These are phyloP conservation scores for Apodemus agrarius DNA, from an alignment of 2,797 vertebrate genomes.

Conservation along the genomic window DNA sequence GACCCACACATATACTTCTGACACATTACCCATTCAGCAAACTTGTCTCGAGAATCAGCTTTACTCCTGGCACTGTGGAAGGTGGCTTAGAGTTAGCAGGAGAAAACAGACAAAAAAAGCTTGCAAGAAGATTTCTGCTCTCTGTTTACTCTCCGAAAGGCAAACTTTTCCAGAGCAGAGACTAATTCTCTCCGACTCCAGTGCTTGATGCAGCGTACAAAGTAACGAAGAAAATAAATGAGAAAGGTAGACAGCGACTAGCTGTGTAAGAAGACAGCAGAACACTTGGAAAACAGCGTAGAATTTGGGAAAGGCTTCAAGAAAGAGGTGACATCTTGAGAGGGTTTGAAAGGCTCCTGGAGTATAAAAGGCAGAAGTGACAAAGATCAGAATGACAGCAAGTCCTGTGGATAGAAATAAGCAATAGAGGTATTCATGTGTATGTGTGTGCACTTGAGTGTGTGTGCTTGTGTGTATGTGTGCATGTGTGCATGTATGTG, in stretches of 20 bases:
- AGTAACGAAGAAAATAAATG: background rate
- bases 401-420: background rate
- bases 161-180: background rate
- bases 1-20: background rate
- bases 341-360: background rate
- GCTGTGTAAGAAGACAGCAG: background rate
- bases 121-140: background rate
- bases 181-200: background rate
- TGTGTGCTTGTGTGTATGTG: background rate
- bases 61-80: background rate
- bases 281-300: background rate
- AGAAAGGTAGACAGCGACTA: background rate
- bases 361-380: background rate
- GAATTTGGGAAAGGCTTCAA: background rate
- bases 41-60: background rate
- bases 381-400: too few species aligned
- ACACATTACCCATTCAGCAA: background rate
- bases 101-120: background rate
- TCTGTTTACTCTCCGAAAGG: background rate
- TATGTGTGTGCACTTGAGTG: background rate
- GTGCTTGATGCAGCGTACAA: background rate
- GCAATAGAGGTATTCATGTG: background rate
- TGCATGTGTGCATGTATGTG: background rate
- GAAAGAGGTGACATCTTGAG: background rate
- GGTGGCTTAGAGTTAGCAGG: background rate